These are phyloP conservation scores for Pluvialis apricaria DNA, from an alignment of 2,113 vertebrate species.

Conservation along the genomic window DNA sequence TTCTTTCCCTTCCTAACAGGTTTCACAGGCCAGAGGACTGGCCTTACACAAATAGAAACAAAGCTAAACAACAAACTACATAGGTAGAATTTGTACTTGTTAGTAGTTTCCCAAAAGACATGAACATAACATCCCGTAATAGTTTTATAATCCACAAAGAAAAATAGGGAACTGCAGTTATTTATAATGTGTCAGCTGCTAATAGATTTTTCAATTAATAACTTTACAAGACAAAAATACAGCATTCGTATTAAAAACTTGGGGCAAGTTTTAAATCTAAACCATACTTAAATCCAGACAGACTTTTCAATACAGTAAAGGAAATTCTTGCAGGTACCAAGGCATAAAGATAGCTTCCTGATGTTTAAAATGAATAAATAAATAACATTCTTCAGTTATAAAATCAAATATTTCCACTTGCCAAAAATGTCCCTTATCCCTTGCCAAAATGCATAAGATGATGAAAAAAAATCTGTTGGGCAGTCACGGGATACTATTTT, in stretches of 20 bases:
- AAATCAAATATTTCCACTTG: neutral
- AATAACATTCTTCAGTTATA: neutral
- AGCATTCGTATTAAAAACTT: neutral
- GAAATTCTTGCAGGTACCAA: neutral
- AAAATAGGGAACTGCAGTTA: neutral
- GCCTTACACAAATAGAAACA: neutral
- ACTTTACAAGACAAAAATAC: neutral
- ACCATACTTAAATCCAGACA: neutral
- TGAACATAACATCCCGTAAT: neutral
- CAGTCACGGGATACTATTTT: neutral
- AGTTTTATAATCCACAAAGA: neutral
- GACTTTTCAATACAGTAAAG: neutral
- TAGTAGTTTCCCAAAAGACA: neutral
- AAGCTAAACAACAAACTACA: neutral
- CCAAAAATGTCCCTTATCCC: neutral
- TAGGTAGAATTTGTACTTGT: neutral
- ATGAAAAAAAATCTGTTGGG: neutral
- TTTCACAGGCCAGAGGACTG: slow-evolving; percentile 46
- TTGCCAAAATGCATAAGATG: neutral
- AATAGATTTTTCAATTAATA: neutral
- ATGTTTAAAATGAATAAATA: neutral
- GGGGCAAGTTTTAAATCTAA: neutral
- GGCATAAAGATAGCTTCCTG: neutral
- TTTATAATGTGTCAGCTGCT: neutral
- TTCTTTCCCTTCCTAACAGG: slow-evolving; percentile 43